These are phyloP conservation scores for Nasonia giraulti DNA, from an alignment of 1,140 invertebrate species.

Conservation along the genomic window DNA sequence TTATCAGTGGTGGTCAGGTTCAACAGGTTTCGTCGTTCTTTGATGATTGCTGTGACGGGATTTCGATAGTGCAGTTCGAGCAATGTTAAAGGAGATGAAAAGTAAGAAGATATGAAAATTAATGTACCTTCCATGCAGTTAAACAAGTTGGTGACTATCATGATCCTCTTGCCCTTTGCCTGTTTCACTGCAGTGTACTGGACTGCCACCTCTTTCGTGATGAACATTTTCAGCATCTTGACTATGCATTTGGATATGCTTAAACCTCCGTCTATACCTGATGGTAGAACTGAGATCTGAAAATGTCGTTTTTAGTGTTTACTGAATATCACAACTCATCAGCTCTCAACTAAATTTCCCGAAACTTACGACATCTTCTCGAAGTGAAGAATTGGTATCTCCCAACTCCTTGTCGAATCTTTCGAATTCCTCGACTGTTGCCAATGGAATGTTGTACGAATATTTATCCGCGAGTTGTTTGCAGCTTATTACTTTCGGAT, in stretches of 20 bases:
- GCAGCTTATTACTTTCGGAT: neutral
- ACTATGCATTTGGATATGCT: slow-evolving; percentile 11
- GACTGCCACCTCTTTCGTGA: slow-evolving; percentile 3
- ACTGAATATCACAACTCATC: neutral
- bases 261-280: neutral
- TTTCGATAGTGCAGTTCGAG: neutral
- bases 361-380: slow-evolving; percentile 3
- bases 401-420: slow-evolving; percentile 6
- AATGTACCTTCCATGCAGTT: slow-evolving; percentile 12
- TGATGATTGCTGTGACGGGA: neutral
- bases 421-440: slow-evolving; percentile 17
- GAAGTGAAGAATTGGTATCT: neutral
- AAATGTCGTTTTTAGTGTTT: neutral
- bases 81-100: neutral
- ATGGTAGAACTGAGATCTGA: neutral
- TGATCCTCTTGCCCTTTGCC: slow-evolving; percentile 23
- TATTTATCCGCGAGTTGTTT: slow-evolving; percentile 20
- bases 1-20: slow-evolving; percentile 5
- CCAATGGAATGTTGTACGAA: slow-evolving; percentile 9
- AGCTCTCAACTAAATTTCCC: neutral
- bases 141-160: slow-evolving; percentile 10
- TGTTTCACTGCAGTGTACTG: slow-evolving; percentile 25
- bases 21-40: neutral
- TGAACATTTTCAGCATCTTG: slow-evolving; percentile 22
- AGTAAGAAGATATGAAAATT: neutral